Evolutionary conservation across 2,888 invertebrate species (phyloP).

Genomic region (Folsomia manolachei): DNA sequence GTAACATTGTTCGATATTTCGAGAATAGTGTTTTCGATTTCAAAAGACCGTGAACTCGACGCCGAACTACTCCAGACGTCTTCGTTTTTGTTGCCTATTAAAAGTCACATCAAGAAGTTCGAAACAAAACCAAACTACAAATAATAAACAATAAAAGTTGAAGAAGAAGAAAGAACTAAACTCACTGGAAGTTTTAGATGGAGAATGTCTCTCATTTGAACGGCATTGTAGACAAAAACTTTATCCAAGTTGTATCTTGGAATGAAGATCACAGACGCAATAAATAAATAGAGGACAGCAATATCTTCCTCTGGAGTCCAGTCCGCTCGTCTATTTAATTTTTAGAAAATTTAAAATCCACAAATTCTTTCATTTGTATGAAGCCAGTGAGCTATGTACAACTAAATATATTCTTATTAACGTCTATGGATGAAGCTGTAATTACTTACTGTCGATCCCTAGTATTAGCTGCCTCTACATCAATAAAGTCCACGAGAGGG

Average conservation of each 20-base stretch:
- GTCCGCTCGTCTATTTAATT: conserved; percentile 32
- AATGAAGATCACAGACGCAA: conserved; percentile 45
- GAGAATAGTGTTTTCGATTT: conserved; percentile 23
- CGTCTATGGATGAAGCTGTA: neutral
- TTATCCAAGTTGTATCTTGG: conserved; percentile 39
- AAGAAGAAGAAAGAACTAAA: neutral
- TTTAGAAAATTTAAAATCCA: neutral
- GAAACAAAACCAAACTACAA: too few relatives aligned
- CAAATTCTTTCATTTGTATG: too few relatives aligned
- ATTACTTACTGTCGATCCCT: neutral
- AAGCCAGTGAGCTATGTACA: too few relatives aligned
- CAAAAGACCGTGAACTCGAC: conserved; percentile 44
- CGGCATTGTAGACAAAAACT: conserved; percentile 44
- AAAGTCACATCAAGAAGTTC: too few relatives aligned
- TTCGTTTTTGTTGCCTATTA: conserved; percentile 34
- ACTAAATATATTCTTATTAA: neutral
- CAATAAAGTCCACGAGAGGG: neutral
- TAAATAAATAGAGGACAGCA: conserved; percentile 33
- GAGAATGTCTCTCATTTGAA: conserved; percentile 46
- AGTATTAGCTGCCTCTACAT: neutral
- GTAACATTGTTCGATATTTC: conserved; percentile 25
- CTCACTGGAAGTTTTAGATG: conserved; percentile 29
- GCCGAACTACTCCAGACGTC: conserved; percentile 41
- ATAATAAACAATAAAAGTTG: neutral
- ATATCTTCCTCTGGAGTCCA: conserved; percentile 46